These are phyloP conservation scores for Trichomalopsis sarcophagae DNA, from an alignment of 1,140 invertebrate genomes.

Conservation along the genomic window DNA sequence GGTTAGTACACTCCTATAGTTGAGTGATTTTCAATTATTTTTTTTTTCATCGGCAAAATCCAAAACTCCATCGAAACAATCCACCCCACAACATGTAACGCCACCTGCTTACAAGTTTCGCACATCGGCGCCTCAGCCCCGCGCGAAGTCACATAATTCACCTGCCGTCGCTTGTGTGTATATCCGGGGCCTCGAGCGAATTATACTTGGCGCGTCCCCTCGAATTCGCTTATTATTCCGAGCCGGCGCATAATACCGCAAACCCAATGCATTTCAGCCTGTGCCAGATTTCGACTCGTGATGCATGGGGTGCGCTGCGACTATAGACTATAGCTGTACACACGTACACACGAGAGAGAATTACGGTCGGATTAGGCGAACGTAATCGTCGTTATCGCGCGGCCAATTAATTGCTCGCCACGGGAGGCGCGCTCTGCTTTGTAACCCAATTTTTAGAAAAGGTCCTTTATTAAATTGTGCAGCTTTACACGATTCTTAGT, in stretches of 20 bases:
- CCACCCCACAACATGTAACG: too few species aligned
- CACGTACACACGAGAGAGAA: not conserved
- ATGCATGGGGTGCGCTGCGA: not conserved
- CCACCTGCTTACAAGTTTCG: too few species aligned
- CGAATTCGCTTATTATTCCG: slow-evolving; percentile 11
- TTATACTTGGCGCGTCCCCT: not conserved
- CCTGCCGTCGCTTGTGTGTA: too few species aligned
- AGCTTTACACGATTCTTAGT: too few species aligned
- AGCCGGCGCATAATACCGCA: not conserved
- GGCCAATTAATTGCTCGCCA: slow-evolving; percentile 1
- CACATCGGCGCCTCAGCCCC: not conserved
- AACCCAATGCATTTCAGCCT: not conserved
- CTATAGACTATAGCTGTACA: not conserved
- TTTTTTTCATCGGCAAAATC: too few species aligned
- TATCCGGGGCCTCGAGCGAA: not conserved
- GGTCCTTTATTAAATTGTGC: too few species aligned
- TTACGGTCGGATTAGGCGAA: slow-evolving; percentile 34
- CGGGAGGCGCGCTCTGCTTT: not conserved
- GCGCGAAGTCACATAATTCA: not conserved
- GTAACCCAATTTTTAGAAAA: slow-evolving; percentile 9
- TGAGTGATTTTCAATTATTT: too few species aligned
- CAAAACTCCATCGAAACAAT: too few species aligned
- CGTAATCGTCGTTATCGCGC: slow-evolving; percentile 15
- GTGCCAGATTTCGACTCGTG: slow-evolving; percentile 7
- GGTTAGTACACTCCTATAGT: too few species aligned